Evolutionary conservation across 2,888 invertebrate species (phyloP).

Genomic region (Endomychus coccineus): DNA sequence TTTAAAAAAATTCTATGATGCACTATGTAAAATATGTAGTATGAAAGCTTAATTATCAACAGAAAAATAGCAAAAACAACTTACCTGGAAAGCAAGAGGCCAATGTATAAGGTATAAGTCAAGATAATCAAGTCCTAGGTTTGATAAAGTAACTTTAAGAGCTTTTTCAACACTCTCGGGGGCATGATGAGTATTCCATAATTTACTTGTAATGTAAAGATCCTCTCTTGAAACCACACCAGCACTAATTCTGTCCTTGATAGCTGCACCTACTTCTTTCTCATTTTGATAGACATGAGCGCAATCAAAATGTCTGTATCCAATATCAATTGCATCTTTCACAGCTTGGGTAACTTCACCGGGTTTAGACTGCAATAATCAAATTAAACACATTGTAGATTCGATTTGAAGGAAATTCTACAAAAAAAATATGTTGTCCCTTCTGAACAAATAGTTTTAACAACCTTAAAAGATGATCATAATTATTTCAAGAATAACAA

Average conservation of each 20-base stretch:
- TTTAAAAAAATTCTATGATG: no score
- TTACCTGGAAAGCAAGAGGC: constrained; percentile 75
- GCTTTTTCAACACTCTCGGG: constrained; percentile 66
- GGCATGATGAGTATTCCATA: constrained; percentile 73
- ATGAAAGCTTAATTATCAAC: no score
- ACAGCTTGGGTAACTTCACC: constrained; percentile 57
- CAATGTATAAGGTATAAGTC: constrained; percentile 87
- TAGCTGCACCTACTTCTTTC: constrained; percentile 57
- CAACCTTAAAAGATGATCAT: no score
- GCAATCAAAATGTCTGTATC: constrained; percentile 70
- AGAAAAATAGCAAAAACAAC: no score
- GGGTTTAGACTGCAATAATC: constrained; percentile 51
- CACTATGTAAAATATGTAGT: no score
- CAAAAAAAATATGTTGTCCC: no score
- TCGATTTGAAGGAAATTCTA: no score
- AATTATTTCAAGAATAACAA: no score
- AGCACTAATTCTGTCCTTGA: constrained; percentile 54
- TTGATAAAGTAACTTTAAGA: constrained; percentile 56
- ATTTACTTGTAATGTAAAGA: constrained; percentile 59
- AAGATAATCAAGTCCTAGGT: constrained; percentile 66
- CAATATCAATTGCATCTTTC: constrained; percentile 62
- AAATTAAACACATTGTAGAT: no score
- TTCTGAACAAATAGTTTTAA: no score
- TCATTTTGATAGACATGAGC: constrained; percentile 62
- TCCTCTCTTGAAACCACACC: constrained; percentile 60